Evolutionary conservation across 2,888 invertebrate species (phyloP), one percentile per base, ranked within the genome.

Genomic region (Emmelina monodactyla): DNA sequence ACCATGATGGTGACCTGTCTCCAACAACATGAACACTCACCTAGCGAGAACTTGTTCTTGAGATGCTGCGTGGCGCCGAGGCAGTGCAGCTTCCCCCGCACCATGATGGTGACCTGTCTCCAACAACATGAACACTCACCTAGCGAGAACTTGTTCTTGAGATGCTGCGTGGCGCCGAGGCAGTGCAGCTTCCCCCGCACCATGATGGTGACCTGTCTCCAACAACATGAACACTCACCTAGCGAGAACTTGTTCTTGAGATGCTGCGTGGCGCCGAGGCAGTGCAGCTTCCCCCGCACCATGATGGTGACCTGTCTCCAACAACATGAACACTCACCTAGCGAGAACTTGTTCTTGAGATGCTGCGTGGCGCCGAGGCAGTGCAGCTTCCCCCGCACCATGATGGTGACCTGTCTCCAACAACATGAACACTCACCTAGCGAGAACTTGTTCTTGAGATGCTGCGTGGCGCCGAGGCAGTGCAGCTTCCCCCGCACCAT

Each of bases 1-100:
- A 88, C 91, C 91, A 92, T 91, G 39, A 92, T 87, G 22, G 88
- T 89, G n/a, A n/a, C n/a, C n/a, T n/a, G n/a, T n/a, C n/a, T n/a
- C n/a, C n/a, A n/a, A n/a, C n/a, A n/a, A n/a, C n/a, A n/a, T n/a
- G n/a, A 11, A 28, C 4, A 34, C 84, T 85, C 50, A 85, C 85
- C 70, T 87, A 91, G 52, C 82, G 80, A 68, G 57, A 71, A 78
- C 46, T 76, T 75, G 43, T 49, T 75, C 52, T 76, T 76, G 35
- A 78, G 57, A 41, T 89, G 86, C 50, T 89, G 88, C 38, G 88
- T 82, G 1, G 88, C 86, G 2, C 91, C 91, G 29, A 89, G 68
- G 51, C 88, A 89, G 55, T 83, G 81, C 44, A 91, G 84, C 33
- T 81, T 72, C 0, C 91, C 92, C 53, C 85, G 83, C 22, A 88